phyloP scores from a whole-genome alignment of 2,888 invertebrate genomes.

The Hyposoter dolosus region DNA sequence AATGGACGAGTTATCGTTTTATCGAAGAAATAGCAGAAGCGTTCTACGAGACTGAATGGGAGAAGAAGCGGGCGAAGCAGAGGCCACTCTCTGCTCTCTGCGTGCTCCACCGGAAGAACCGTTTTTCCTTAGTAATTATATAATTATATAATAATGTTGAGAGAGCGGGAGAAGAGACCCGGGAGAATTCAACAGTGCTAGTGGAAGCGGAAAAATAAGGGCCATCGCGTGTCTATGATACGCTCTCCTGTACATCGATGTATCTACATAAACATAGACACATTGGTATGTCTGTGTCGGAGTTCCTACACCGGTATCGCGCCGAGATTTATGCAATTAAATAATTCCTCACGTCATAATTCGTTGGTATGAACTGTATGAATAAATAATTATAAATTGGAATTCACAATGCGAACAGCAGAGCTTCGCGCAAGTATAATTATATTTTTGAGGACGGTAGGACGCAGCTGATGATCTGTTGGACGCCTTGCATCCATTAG shows the following conservation, averaged over 20 bases:
- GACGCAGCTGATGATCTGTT: not conserved
- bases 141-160: conserved; percentile 71
- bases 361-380: conserved; percentile 53
- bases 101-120: conserved; percentile 68
- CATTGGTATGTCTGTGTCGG: not conserved
- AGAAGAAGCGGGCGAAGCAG: conserved; percentile 11
- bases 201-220: conserved; percentile 68
- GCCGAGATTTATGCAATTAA: conserved; percentile 66
- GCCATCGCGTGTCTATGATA: conserved; percentile 67
- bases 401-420: not conserved
- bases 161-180: conserved; percentile 43
- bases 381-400: conserved; percentile 54
- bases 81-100: conserved; percentile 8
- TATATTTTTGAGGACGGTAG: not conserved
- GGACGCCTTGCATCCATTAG: not conserved
- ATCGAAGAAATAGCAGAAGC: conserved; percentile 44
- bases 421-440: not conserved
- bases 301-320: conserved; percentile 1
- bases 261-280: not conserved
- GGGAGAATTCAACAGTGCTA: conserved; percentile 56
- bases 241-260: conserved; percentile 9
- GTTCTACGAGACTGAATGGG: conserved; percentile 22
- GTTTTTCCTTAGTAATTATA: conserved; percentile 68
- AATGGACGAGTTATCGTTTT: conserved; percentile 61
- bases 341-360: conserved; percentile 63